Evolutionary conservation across 2,888 invertebrate species (phyloP).

Genomic region (Stenodera caucasica): DNA sequence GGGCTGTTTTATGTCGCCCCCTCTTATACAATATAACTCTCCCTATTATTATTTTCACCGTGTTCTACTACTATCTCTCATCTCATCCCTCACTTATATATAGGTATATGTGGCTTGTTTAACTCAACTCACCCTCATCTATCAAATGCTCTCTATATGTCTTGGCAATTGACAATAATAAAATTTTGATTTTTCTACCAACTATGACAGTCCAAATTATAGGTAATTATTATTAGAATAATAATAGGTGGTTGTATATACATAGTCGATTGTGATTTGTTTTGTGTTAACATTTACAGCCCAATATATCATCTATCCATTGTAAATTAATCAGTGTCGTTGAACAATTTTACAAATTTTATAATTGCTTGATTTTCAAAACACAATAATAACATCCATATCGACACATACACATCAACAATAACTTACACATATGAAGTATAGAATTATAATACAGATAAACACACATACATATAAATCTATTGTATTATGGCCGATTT

Average conservation of each 20-base stretch:
- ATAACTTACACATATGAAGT: not conserved
- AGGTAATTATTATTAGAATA: too few relatives aligned
- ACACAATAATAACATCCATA: not conserved
- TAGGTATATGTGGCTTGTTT: constrained; percentile 1
- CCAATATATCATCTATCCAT: not conserved
- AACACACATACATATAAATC: constrained; percentile 1
- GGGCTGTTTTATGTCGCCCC: constrained; percentile 32
- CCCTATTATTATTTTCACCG: constrained; percentile 32
- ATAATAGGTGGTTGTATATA: too few relatives aligned
- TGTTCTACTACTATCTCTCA: constrained; percentile 23
- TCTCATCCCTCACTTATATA: constrained; percentile 8
- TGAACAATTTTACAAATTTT: constrained; percentile 50
- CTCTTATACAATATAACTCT: constrained; percentile 24
- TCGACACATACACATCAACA: not conserved
- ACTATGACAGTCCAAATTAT: too few relatives aligned
- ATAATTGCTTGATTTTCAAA: constrained; percentile 47
- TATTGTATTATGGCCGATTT: constrained; percentile 40
- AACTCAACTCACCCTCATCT: not conserved
- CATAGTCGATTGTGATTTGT: too few relatives aligned
- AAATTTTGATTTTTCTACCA: too few relatives aligned
- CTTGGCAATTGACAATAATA: not conserved
- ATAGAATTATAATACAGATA: not conserved
- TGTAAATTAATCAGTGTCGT: constrained; percentile 46
- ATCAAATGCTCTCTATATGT: not conserved
- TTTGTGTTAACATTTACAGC: not conserved